Percentiles rank a stretch among this genome's conserved stretches.
Evolutionary conservation across 2,888 invertebrate genomes (phyloP).

Genomic region (Branchipolynoe longqiensis): DNA sequence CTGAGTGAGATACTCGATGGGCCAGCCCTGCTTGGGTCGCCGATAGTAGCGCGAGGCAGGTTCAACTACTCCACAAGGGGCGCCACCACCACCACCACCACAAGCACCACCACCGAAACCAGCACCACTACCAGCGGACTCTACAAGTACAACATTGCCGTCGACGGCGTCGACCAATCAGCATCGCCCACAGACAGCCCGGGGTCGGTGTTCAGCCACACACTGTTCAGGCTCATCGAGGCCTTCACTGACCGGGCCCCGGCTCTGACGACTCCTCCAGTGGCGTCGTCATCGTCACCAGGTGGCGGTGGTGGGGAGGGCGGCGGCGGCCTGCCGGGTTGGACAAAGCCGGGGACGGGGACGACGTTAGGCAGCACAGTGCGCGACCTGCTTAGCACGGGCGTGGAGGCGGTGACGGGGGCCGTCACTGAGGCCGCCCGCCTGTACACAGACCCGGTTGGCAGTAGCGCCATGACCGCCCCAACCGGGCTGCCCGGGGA

Average conservation of each 20-base stretch:
- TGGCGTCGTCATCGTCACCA: background rate
- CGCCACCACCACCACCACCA: background rate
- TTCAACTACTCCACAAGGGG: background rate
- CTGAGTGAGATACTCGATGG: slow-evolving; percentile 22
- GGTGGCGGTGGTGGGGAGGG: background rate
- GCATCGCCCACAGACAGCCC: background rate
- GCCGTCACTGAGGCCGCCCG: background rate
- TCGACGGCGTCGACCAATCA: background rate
- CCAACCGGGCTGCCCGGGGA: too few relatives aligned
- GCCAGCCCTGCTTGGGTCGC: background rate
- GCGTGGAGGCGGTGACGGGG: background rate
- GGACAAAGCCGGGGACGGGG: too few relatives aligned
- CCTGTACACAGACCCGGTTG: background rate
- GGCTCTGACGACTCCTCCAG: background rate
- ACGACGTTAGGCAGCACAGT: background rate
- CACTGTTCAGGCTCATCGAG: slow-evolving; percentile 8
- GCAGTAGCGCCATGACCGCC: background rate
- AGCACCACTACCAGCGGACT: background rate
- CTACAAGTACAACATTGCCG: background rate
- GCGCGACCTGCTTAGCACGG: background rate
- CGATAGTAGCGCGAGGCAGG: background rate
- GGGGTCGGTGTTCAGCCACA: background rate
- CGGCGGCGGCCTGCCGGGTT: too few relatives aligned
- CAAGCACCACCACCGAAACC: background rate
- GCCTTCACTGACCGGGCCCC: background rate